Conservation (phyloP, 2,113 vertebrate species). For the Notarius lentiginosus region DNA sequence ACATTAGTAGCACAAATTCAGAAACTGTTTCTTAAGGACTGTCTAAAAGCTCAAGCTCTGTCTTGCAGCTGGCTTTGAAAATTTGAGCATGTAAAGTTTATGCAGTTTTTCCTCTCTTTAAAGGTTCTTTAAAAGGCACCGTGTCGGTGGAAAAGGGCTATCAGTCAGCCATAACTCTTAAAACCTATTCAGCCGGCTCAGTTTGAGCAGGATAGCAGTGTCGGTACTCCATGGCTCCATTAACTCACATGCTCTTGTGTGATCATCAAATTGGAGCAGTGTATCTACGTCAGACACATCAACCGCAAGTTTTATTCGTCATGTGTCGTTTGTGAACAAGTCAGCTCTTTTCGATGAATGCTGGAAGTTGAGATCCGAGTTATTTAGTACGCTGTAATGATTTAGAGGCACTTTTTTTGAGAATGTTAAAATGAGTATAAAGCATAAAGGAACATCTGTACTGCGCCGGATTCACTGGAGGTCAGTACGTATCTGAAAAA, state of each 20-base stretch:
- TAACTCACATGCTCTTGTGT: slow-evolving; percentile 19
- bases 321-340: background rate
- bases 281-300: slow-evolving; percentile 18
- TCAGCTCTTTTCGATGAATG: background rate
- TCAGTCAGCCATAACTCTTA: slow-evolving; percentile 17
- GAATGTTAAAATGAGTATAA: background rate
- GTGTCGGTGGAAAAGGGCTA: background rate
- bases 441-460: background rate
- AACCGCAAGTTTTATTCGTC: background rate
- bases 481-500: background rate
- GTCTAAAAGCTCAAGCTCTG: slow-evolving; percentile 8
- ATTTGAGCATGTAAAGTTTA: background rate
- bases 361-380: background rate
- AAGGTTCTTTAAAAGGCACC: background rate
- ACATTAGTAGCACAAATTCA: slow-evolving; percentile 3
- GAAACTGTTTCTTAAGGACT: background rate
- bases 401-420: background rate
- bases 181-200: slow-evolving; percentile 41
- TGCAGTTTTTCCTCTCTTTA: background rate
- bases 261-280: slow-evolving; percentile 15
- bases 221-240: slow-evolving; percentile 31
- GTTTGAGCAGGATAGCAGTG: slow-evolving; percentile 28
- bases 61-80: background rate
- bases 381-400: background rate
- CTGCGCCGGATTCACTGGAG: background rate